Percentiles rank a stretch among this genome's conserved stretches.
phyloP scores from a whole-genome alignment of 2,113 vertebrate species.

The Ariopsis seemanni region DNA sequence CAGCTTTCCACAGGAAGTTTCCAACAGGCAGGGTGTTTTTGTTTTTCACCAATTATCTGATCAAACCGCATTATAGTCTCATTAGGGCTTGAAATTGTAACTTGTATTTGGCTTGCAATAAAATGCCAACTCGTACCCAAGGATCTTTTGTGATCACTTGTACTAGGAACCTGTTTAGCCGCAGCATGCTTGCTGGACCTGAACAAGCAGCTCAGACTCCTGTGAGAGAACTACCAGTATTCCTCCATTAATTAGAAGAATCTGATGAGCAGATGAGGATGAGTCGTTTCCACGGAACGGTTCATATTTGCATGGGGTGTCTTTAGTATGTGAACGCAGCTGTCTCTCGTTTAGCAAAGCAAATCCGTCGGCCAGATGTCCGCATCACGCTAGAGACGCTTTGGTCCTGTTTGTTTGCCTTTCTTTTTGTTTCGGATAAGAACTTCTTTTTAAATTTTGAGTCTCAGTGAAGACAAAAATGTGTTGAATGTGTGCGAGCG shows the following conservation, averaged over 20 bases:
- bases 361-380: constrained; percentile 13
- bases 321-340: neutral
- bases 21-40: neutral
- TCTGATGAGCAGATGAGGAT: constrained; percentile 9
- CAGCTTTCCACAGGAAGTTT: neutral
- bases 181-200: neutral
- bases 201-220: neutral
- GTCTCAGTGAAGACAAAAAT: neutral
- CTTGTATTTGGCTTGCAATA: neutral
- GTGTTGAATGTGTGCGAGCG: constrained; percentile 1
- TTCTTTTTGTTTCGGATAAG: neutral
- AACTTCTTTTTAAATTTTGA: neutral
- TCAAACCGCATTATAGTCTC: too few relatives aligned
- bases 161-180: neutral
- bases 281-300: neutral
- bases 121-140: too few relatives aligned
- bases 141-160: neutral
- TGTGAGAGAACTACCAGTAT: neutral
- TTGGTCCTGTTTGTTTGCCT: neutral
- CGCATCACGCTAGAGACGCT: neutral
- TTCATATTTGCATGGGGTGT: constrained; percentile 13
- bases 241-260: constrained; percentile 4
- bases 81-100: neutral
- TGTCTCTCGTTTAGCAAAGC: constrained; percentile 14
- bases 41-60: neutral